phyloP scores from a whole-genome alignment of 2,113 vertebrate species.

The Sakesphorus luctuosus region DNA sequence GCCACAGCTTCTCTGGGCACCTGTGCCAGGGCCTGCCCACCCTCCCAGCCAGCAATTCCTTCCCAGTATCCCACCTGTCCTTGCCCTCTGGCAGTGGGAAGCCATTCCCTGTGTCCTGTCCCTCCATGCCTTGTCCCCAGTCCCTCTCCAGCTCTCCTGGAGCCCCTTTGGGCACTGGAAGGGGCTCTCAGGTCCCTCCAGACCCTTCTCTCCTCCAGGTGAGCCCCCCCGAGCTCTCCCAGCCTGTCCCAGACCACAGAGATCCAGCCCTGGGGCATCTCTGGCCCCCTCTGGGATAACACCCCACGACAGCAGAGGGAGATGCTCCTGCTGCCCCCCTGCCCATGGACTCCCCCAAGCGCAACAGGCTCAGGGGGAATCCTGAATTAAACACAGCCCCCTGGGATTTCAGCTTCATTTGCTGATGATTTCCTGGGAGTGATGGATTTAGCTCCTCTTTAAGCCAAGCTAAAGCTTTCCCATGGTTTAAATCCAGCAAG shows the following conservation, averaged over 20 bases:
- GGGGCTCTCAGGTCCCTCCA: background rate
- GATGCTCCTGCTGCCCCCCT: background rate
- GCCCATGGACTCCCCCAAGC: background rate
- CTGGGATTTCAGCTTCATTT: background rate
- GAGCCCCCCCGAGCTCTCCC: background rate
- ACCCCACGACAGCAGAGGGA: background rate
- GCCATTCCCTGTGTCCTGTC: background rate
- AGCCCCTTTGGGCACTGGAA: background rate
- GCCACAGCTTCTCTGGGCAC: no score
- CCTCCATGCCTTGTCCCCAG: background rate
- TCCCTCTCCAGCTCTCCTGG: background rate
- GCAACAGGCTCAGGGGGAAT: background rate
- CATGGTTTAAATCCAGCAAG: constrained; percentile 21
- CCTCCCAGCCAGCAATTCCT: background rate
- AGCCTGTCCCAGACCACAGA: background rate
- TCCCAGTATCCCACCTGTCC: fast-evolving
- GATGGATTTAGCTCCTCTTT: constrained; percentile 38
- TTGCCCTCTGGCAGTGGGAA: background rate
- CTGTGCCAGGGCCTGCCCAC: background rate
- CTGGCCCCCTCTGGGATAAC: background rate
- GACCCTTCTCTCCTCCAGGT: fast-evolving
- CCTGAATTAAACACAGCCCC: background rate
- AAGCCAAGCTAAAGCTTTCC: constrained; percentile 53
- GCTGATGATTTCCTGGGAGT: background rate
- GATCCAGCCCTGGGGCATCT: background rate